Percentiles rank a stretch among this genome's conserved stretches.
phyloP scores from a whole-genome alignment of 2,113 vertebrate species.

The Poecile atricapillus region DNA sequence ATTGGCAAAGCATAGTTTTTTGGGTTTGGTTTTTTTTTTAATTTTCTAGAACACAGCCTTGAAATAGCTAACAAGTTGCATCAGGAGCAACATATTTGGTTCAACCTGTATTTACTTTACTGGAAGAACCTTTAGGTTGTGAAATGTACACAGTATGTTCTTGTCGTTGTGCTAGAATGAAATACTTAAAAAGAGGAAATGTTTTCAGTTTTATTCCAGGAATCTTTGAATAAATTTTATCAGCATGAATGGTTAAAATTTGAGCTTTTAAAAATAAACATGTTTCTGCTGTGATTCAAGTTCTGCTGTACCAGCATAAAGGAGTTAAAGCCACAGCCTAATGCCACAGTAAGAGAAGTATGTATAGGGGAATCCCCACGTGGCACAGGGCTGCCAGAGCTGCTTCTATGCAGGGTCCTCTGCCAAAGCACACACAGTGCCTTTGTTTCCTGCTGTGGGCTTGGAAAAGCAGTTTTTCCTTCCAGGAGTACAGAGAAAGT shows the following conservation, averaged over 20 bases:
- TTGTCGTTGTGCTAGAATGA: constrained; percentile 47
- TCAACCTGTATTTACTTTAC: constrained; percentile 36
- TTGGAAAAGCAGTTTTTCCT: neutral
- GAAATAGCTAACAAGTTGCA: neutral
- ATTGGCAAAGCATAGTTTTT: neutral
- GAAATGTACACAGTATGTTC: constrained; percentile 43
- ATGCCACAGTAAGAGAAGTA: neutral
- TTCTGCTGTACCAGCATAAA: neutral
- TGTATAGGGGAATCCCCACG: neutral
- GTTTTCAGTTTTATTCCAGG: constrained; percentile 52
- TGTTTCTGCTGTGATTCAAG: neutral
- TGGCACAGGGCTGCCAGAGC: neutral
- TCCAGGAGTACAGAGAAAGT: neutral
- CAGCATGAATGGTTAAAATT: neutral
- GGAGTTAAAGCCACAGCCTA: neutral
- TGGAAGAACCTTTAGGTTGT: constrained; percentile 55
- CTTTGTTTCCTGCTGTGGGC: neutral
- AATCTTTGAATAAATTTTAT: neutral
- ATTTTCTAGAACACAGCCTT: neutral
- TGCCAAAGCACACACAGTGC: neutral
- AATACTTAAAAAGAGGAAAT: constrained; percentile 56
- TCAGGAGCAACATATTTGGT: neutral
- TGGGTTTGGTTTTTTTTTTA: neutral
- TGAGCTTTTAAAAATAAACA: constrained; percentile 24
- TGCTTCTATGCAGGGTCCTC: neutral